phyloP scores from a whole-genome alignment of 2,113 vertebrate genomes.

The Bombycilla garrulus region DNA sequence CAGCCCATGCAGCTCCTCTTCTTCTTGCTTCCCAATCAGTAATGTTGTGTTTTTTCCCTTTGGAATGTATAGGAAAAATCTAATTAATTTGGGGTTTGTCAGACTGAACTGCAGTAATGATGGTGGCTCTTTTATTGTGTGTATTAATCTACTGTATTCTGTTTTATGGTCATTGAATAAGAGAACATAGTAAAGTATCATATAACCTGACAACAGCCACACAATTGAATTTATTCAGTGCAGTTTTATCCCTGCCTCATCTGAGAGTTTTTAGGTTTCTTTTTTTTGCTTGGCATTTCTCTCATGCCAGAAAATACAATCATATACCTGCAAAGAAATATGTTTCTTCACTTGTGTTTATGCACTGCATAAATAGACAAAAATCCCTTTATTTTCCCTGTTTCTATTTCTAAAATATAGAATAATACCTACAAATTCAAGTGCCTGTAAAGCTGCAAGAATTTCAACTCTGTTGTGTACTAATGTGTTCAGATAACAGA shows the following conservation, averaged over 20 bases:
- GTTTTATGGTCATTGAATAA: not conserved
- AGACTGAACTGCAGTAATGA: not conserved
- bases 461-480: not conserved
- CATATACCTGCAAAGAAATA: not conserved
- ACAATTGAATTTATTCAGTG: not conserved
- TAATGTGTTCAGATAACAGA: not conserved
- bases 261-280: not conserved
- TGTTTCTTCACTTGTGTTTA: not conserved
- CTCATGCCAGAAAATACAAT: not conserved
- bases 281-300: not conserved
- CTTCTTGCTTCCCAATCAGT: not conserved
- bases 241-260: not conserved
- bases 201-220: not conserved
- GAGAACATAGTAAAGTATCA: not conserved
- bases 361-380: not conserved
- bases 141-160: not conserved
- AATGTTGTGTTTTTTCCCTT: not conserved
- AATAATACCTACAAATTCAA: not conserved
- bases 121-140: not conserved
- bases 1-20: not conserved
- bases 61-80: not conserved
- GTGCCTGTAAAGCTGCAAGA: not conserved
- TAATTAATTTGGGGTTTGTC: not conserved
- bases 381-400: no score
- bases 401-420: accelerated